Percentiles rank a stretch among this genome's conserved stretches.
Evolutionary conservation across 2,888 invertebrate species (phyloP).

Genomic region (Argyresthia goedartella): DNA sequence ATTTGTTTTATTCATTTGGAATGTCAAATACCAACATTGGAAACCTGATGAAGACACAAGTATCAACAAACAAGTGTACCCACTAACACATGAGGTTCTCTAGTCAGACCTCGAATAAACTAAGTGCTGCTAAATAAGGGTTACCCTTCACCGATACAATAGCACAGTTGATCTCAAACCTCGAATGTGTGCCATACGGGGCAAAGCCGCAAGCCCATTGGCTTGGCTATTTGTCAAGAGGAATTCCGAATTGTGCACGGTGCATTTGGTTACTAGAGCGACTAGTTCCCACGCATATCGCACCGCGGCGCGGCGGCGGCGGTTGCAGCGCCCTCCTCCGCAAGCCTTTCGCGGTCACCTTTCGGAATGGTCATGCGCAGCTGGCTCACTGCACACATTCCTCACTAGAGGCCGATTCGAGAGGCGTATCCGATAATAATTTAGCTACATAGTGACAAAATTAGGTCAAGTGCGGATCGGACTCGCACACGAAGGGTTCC

Average conservation of each 20-base stretch:
- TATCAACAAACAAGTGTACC: too few species aligned
- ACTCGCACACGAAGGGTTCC: too few species aligned
- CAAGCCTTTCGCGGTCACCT: slow-evolving; percentile 12
- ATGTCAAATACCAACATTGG: too few species aligned
- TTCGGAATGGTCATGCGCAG: slow-evolving; percentile 11
- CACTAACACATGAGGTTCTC: not conserved
- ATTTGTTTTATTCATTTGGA: too few species aligned
- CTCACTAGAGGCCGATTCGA: not conserved
- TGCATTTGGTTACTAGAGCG: slow-evolving; percentile 29
- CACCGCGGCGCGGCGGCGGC: slow-evolving; percentile 9
- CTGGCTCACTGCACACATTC: slow-evolving; percentile 9
- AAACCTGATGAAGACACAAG: too few species aligned
- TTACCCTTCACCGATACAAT: not conserved
- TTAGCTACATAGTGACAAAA: too few species aligned
- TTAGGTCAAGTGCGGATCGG: too few species aligned
- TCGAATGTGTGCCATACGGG: too few species aligned
- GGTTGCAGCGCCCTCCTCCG: slow-evolving; percentile 22
- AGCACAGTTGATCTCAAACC: not conserved
- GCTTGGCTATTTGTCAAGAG: not conserved
- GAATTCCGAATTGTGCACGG: slow-evolving; percentile 2
- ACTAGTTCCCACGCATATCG: slow-evolving; percentile 45
- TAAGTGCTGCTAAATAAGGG: not conserved
- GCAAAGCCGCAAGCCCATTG: not conserved
- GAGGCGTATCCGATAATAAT: too few species aligned
- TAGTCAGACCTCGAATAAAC: not conserved